Evolutionary conservation across 2,113 vertebrate genomes (phyloP).

Genomic region (Aldabrachelys gigantea): DNA sequence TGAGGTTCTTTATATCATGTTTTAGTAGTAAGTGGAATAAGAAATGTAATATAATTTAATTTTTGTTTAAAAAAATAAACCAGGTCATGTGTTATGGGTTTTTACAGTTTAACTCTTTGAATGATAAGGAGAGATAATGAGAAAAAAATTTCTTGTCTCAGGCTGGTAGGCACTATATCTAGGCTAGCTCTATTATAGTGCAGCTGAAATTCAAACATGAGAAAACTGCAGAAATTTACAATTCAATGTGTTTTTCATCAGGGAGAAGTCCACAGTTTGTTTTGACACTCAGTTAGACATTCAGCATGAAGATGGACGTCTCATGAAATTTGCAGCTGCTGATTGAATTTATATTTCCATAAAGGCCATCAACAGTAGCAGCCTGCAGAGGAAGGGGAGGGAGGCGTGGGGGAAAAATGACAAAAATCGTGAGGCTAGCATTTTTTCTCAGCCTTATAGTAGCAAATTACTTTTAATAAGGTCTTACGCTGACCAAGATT

Average conservation of each 20-base stretch:
- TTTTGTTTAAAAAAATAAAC: background rate
- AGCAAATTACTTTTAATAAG: conserved; percentile 82
- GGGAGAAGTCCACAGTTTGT: conserved; percentile 85
- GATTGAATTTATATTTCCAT: conserved; percentile 95
- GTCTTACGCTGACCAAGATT: conserved; percentile 75
- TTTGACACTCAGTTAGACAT: conserved; percentile 91
- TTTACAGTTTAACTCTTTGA: conserved; percentile 72
- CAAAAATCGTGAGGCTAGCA: conserved; percentile 79
- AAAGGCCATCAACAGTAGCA: conserved; percentile 89
- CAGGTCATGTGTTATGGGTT: background rate
- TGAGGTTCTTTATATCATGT: background rate
- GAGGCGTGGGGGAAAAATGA: conserved; percentile 69
- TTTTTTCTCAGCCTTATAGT: conserved; percentile 76
- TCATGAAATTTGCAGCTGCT: conserved; percentile 90
- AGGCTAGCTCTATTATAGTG: conserved; percentile 72
- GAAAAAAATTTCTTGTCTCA: conserved; percentile 61
- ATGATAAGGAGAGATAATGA: conserved; percentile 35
- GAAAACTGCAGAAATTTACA: conserved; percentile 86
- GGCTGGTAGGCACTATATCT: conserved; percentile 59
- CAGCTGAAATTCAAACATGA: conserved; percentile 80
- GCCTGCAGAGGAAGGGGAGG: conserved; percentile 80
- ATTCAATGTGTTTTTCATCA: conserved; percentile 87
- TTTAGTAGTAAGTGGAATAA: conserved; percentile 11
- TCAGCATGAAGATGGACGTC: conserved; percentile 87
- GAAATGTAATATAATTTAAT: conserved; percentile 42